A percentile compares a stretch with the other conserved stretches of the same genome.
Conservation (phyloP, 2,888 invertebrate species). For the Drosophila colorata region DNA sequence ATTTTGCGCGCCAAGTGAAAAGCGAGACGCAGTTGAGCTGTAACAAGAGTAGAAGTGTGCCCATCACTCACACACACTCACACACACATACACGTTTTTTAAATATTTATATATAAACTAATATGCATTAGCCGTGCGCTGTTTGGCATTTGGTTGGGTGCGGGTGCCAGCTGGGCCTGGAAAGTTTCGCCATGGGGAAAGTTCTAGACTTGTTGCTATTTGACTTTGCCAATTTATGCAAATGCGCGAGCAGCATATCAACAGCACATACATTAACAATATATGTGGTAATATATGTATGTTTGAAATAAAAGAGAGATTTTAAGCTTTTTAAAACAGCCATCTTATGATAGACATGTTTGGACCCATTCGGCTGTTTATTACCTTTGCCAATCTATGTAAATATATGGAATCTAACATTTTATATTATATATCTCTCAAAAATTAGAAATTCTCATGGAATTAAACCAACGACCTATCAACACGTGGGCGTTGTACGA, state of each 20-base stretch:
- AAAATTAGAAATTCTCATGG: neutral
- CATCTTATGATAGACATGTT: neutral
- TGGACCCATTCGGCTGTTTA: neutral
- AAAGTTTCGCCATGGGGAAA: conserved; percentile 63
- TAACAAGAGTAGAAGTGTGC: conserved; percentile 54
- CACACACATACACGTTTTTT: conserved; percentile 1
- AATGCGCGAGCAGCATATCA: conserved; percentile 43
- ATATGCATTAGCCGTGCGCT: conserved; percentile 64
- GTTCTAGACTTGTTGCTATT: conserved; percentile 52
- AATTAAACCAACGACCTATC: too few relatives aligned
- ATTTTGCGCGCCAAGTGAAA: conserved; percentile 58
- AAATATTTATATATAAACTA: conserved; percentile 7
- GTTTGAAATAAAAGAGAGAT: conserved; percentile 9
- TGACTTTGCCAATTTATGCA: conserved; percentile 57
- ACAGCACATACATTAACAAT: conserved; percentile 11
- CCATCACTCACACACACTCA: conserved; percentile 18
- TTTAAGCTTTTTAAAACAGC: neutral
- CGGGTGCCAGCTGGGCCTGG: conserved; percentile 38
- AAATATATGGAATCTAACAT: neutral
- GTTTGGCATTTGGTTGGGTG: conserved; percentile 67
- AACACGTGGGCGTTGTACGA: too few relatives aligned
- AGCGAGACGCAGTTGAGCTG: conserved; percentile 40
- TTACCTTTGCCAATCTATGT: neutral
- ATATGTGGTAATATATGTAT: conserved; percentile 28
- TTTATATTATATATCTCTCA: neutral